Conservation (phyloP, 1,140 invertebrate genomes). For the Macrobrachium nipponense region DNA sequence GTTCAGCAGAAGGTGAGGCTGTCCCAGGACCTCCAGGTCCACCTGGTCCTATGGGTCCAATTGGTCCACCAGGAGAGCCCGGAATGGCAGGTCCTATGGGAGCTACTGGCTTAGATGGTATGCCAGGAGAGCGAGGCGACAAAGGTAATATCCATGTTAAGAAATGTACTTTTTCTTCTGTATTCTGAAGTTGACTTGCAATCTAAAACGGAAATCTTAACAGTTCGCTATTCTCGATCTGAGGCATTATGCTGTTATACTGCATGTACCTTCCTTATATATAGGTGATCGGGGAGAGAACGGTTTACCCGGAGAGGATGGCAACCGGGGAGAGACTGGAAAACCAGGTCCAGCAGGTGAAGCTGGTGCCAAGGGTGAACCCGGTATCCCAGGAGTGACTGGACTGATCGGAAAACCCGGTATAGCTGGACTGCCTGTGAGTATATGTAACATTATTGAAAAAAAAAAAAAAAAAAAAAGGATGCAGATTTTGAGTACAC, state of each 20-base stretch:
- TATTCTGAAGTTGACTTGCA: too few relatives aligned
- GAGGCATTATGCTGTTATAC: too few relatives aligned
- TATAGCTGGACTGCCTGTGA: constrained; percentile 45
- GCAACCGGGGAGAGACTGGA: constrained; percentile 37
- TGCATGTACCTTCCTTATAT: too few relatives aligned
- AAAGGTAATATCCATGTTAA: constrained; percentile 1
- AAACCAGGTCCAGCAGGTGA: constrained; percentile 26
- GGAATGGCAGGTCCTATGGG: constrained; percentile 14
- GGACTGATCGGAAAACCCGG: constrained; percentile 62
- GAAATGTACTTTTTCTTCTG: neutral
- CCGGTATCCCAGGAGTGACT: constrained; percentile 27
- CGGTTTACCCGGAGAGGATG: constrained; percentile 27
- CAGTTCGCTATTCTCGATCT: too few relatives aligned
- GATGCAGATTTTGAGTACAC: too few relatives aligned
- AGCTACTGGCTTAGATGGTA: constrained; percentile 63
- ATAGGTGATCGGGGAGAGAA: constrained; percentile 47
- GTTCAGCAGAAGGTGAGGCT: constrained; percentile 14
- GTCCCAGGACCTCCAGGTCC: constrained; percentile 28
- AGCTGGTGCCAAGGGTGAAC: constrained; percentile 32
- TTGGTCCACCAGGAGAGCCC: constrained; percentile 11
- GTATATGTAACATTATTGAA: neutral
- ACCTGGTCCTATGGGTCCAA: constrained; percentile 19
- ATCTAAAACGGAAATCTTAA: too few relatives aligned
- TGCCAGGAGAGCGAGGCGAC: constrained; percentile 64
- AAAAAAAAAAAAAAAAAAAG: too few relatives aligned